Percentiles rank a stretch among this genome's conserved stretches.
phyloP scores from a whole-genome alignment of 2,797 vertebrate genomes.

The Cossypha niveicapilla region DNA sequence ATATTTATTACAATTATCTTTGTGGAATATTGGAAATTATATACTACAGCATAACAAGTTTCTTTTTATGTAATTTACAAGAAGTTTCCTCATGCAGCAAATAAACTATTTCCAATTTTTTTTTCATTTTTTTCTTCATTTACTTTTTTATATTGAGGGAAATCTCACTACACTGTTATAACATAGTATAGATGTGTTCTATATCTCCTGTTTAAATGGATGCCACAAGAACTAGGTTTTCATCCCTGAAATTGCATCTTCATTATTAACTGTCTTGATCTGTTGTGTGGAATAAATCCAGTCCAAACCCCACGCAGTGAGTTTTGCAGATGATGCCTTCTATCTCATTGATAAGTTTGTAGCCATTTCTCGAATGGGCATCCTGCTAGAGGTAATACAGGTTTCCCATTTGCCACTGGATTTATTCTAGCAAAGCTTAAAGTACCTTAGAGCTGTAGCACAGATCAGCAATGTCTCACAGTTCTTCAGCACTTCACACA shows the following conservation, averaged over 20 bases:
- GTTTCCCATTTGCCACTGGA: not conserved
- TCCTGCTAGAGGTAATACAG: not conserved
- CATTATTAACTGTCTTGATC: not conserved
- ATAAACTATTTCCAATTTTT: slow-evolving; percentile 71
- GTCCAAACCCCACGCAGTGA: accelerated
- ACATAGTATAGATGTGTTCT: not conserved
- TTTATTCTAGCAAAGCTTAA: not conserved
- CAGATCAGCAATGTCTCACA: not conserved
- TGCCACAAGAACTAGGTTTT: not conserved
- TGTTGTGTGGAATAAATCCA: not conserved
- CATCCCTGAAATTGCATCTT: not conserved
- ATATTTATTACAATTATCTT: slow-evolving; percentile 80
- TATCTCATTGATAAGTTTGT: not conserved
- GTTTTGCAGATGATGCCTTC: not conserved
- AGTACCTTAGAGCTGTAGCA: not conserved
- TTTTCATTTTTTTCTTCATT: not conserved
- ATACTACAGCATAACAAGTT: slow-evolving; percentile 71
- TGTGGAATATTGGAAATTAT: slow-evolving; percentile 76
- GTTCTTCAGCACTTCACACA: not conserved
- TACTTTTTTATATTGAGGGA: not conserved
- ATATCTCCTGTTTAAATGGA: not conserved
- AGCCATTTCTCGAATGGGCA: not conserved
- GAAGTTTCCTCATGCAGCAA: slow-evolving; percentile 71
- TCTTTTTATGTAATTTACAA: slow-evolving; percentile 76
- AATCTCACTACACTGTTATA: not conserved